Conservation (phyloP, 2,797 vertebrate genomes). For the Telmatherina bonti region DNA sequence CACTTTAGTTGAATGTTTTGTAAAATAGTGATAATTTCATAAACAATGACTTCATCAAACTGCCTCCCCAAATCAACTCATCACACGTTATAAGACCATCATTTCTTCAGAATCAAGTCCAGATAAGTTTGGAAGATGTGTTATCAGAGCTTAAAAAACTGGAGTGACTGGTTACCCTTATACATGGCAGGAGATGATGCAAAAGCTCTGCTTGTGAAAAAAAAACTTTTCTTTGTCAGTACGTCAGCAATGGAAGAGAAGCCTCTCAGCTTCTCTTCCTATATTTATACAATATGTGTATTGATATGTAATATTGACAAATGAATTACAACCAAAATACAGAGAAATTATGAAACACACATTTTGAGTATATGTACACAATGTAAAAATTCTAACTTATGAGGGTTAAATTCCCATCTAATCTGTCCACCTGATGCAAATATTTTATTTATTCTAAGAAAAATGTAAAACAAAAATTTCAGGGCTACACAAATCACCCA, state of each 20-base stretch:
- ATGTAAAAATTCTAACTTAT: not conserved
- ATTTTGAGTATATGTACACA: not conserved
- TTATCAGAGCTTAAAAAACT: not conserved
- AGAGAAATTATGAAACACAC: not conserved
- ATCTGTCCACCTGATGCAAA: not conserved
- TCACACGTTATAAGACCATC: too few relatives aligned
- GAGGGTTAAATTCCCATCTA: not conserved
- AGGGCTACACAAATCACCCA: not conserved
- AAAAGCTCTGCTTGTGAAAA: not conserved
- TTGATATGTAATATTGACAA: not conserved
- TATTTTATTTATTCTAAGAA: not conserved
- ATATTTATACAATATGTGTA: not conserved
- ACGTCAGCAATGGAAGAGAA: not conserved
- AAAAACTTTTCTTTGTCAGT: not conserved
- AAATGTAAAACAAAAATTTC: not conserved
- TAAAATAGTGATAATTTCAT: not conserved
- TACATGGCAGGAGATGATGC: not conserved
- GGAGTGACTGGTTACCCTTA: not conserved
- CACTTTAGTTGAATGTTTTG: not conserved
- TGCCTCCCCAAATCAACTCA: too few relatives aligned
- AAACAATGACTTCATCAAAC: too few relatives aligned
- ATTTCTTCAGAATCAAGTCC: too few relatives aligned
- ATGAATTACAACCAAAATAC: not conserved
- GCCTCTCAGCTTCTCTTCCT: not conserved
- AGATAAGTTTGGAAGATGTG: too few relatives aligned